Base-by-base conservation (phyloP, 2,888 invertebrate genomes). In the Trissonchulus latispiculum region DNA sequence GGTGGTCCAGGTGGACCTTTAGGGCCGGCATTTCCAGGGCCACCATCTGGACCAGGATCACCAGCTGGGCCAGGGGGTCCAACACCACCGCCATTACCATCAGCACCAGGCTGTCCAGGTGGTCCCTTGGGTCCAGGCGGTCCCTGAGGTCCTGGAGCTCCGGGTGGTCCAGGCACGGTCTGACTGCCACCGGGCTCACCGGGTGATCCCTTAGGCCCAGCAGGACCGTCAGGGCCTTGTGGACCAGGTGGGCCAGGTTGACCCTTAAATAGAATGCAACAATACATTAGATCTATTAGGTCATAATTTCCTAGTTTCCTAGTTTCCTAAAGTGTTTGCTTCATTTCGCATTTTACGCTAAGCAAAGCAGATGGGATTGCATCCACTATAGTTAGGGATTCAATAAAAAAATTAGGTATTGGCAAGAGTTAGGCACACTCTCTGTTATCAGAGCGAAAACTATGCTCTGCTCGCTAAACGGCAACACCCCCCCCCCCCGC, bases 91-190 rank as follows among this genome's bases (percentile, higher is more conserved):
- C 48, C 48, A 48, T 8, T 15, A 3, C 72, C 72, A 64, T 71
- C 64, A 1, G 36, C 8, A 32, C 72, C 72, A 33, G 72, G 37
- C 8, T 28, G 72, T 23, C 72, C 72, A 31, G 72, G 66, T 2
- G 72, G 66, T 3, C 72, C 72, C 36, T 33, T 33, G n/a, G 37
- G 33, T 29, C 74, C 74, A 59, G 72, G 66, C 31, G 62, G 74
- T 33, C 76, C 79, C 75, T 62, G 36, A 23, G 28, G 28, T 68
- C 76, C 76, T 32, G 74, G 74, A 15, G 35, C 61, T 2, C 74
- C 74, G 31, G 73, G 73, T 67, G 32, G 15, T 32, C 36, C 35
- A 31, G 74, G n/a, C 48, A 69, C 71, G 23, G 75, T 75, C 28
- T n/a, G 64, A 2, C 29, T 32, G 71, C 75, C 75, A 31, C 23